These are phyloP conservation scores for Aythya fuligula DNA, from an alignment of 2,797 vertebrate genomes.

Conservation along the genomic window DNA sequence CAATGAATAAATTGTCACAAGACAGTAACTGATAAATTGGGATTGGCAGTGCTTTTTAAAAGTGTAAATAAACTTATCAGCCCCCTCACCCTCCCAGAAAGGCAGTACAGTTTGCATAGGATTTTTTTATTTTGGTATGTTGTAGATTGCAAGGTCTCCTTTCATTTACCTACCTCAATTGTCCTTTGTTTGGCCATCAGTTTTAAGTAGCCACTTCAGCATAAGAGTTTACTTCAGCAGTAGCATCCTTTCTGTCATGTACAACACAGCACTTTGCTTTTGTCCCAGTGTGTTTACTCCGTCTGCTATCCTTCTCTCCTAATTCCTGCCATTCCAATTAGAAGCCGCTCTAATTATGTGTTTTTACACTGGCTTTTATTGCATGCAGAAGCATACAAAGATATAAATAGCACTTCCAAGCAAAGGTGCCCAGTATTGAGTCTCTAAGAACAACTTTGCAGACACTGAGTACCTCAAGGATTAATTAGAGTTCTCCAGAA, in stretches of 20 bases:
- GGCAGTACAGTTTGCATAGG: constrained; percentile 66
- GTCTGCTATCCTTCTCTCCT: constrained; percentile 28
- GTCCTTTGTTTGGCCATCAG: constrained; percentile 63
- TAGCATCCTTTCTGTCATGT: constrained; percentile 1
- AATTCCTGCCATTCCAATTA: constrained; percentile 54
- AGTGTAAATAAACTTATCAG: constrained; percentile 84
- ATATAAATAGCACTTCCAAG: constrained; percentile 59
- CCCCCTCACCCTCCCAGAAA: constrained; percentile 66
- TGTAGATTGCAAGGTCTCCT: constrained; percentile 50
- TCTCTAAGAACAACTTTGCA: constrained; percentile 35
- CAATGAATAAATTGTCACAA: constrained; percentile 88
- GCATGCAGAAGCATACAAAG: constrained; percentile 28
- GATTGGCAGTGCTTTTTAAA: constrained; percentile 83
- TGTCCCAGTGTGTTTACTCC: not conserved
- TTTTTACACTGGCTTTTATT: constrained; percentile 56
- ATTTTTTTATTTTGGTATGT: constrained; percentile 59
- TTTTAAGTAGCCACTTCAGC: constrained; percentile 67
- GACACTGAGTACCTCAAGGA: not conserved
- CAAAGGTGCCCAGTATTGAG: constrained; percentile 43
- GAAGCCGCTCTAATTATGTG: constrained; percentile 50
- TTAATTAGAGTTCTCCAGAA: constrained; percentile 51
- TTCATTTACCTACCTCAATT: constrained; percentile 58
- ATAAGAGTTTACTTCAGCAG: constrained; percentile 31
- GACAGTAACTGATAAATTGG: constrained; percentile 87
- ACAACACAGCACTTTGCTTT: constrained; percentile 21